Conservation (phyloP, 1,140 invertebrate genomes). For the Drosophila carrolli region DNA sequence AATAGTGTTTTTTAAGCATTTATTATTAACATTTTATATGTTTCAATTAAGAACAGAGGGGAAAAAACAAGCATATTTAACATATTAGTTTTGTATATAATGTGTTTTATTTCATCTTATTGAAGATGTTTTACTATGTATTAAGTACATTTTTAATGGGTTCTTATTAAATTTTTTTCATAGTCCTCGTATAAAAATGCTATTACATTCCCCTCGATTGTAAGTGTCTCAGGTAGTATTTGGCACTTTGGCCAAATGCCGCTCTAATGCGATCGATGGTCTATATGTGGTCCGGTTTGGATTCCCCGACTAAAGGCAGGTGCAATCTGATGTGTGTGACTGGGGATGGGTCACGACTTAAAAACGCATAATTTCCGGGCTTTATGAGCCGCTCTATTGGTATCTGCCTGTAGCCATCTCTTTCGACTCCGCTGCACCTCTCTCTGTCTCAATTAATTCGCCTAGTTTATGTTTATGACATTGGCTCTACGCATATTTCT, state of each 20-base stretch:
- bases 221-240: constrained; percentile 30
- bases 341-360: constrained; percentile 56
- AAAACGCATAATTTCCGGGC: constrained; percentile 75
- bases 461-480: constrained; percentile 79
- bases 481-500: constrained; percentile 63
- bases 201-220: constrained; percentile 6
- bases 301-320: constrained; percentile 43
- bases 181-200: background rate
- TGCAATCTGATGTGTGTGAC: constrained; percentile 34
- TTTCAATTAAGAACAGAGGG: no score
- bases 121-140: no score
- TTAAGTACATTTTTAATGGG: no score
- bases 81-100: no score
- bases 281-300: constrained; percentile 22
- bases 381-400: constrained; percentile 65
- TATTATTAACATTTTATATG: no score
- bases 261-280: constrained; percentile 48
- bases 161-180: background rate
- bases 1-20: no score
- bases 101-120: no score
- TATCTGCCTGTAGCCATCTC: constrained; percentile 1
- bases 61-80: no score
- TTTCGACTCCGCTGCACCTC: background rate
- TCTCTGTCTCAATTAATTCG: constrained; percentile 76
- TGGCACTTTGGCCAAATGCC: constrained; percentile 63